Base-by-base conservation (phyloP, 2,797 vertebrate genomes). In the Lithobates pipiens region DNA sequence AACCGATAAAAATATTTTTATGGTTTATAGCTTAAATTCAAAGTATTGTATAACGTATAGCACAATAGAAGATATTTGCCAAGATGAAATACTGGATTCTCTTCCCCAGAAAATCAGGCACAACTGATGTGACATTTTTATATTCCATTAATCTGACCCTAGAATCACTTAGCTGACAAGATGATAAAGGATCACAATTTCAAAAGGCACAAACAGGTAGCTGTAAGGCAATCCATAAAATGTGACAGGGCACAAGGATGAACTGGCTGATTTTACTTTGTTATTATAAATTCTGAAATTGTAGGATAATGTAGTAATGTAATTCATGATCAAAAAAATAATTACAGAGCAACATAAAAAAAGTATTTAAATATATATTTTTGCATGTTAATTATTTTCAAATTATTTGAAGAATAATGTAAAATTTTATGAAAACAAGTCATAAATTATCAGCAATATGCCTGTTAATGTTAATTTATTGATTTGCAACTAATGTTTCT, bases 111-210 rank as follows among this genome's bases (percentile, higher is more conserved):
- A 50, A 69, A 34, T 83, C 74, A 83, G 63, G 68, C 65, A 57
- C 63, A 85, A 79, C 69, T 74, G 83, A 74, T 85, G 57, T 85
- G 83, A 85, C 69, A 80, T 85, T 79, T 74, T 85, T 74, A 80
- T 85, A 79, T 85, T 85, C 36, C 83, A 79, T 85, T 79, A 74
- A 85, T 85, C 83, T 85, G 70, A 80, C 70, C 77, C 42, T 50
- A 74, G 76, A 74, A 80, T 79, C 70, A 80, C 77, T 85, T 67
- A 34, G 70, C 80, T 85, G 83, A 85, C 83, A 85, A 79, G 57
- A 80, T 79, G 83, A 85, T 79, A 85, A 84, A 79, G 77, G 69
- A 74, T 79, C 77, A 79, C 83, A 85, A 79, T 79, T 85, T 85
- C 69, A 68, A 46, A 42, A 79, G 42, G 76, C 76, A 79, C 69